phyloP scores from a whole-genome alignment of 2,797 vertebrate genomes.

The Poecilia wingei region DNA sequence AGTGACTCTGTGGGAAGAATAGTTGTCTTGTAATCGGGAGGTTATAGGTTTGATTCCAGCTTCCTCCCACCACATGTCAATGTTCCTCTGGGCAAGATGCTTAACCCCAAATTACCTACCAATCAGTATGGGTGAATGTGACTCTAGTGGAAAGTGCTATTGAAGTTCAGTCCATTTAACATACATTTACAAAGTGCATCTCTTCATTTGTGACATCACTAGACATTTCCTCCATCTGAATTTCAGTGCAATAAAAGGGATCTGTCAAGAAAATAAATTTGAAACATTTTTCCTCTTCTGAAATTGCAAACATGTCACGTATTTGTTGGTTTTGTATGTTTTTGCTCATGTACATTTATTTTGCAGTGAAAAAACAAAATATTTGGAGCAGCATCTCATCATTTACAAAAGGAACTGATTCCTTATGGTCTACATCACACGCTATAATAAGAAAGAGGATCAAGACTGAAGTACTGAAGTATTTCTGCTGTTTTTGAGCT shows the following conservation, averaged over 20 bases:
- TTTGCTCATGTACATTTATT: neutral
- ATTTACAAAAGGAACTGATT: neutral
- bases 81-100: too few relatives aligned
- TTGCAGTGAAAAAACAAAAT: neutral
- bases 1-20: too few relatives aligned
- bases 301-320: neutral
- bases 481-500: constrained; percentile 36
- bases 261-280: neutral
- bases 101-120: too few relatives aligned
- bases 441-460: constrained; percentile 25
- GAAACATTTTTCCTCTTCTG: neutral
- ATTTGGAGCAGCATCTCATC: neutral
- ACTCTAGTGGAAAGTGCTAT: too few relatives aligned
- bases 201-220: neutral
- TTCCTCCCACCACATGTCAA: too few relatives aligned
- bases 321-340: constrained; percentile 6
- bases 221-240: neutral
- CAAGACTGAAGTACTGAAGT: constrained; percentile 16
- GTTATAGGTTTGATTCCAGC: too few relatives aligned
- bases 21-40: too few relatives aligned
- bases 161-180: too few relatives aligned
- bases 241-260: neutral
- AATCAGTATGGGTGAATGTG: too few relatives aligned
- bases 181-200: neutral
- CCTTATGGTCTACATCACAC: constrained; percentile 8